These are phyloP conservation scores for Macrostomum cliftonense DNA, from an alignment of 2,888 invertebrate genomes.

Conservation along the genomic window DNA sequence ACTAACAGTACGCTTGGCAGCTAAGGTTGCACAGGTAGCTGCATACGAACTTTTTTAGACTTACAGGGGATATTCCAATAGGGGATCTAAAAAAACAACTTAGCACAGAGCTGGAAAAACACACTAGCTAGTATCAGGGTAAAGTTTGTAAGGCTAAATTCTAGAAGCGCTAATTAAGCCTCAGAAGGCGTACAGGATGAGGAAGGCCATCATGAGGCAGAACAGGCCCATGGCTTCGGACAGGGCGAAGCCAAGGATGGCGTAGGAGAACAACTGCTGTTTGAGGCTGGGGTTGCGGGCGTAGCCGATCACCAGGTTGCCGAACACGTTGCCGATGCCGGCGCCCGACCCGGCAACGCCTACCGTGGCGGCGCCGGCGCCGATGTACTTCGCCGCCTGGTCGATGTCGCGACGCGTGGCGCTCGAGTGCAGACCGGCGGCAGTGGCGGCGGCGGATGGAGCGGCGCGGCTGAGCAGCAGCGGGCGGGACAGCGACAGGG, in stretches of 20 bases:
- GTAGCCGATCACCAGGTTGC: constrained; percentile 83
- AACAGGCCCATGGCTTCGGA: constrained; percentile 98
- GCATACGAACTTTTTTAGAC: too few species aligned
- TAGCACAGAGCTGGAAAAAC: too few species aligned
- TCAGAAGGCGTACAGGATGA: constrained; percentile 92
- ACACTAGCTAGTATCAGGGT: too few species aligned
- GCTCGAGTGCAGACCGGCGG: constrained; percentile 34
- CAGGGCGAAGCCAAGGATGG: constrained; percentile 89
- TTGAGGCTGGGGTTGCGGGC: constrained; percentile 88
- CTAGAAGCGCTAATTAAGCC: neutral
- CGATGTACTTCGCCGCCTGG: constrained; percentile 99
- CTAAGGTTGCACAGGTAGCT: too few species aligned
- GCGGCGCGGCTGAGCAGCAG: too few species aligned
- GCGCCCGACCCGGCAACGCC: constrained; percentile 98
- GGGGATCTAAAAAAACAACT: too few species aligned
- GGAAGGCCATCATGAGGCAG: constrained; percentile 98
- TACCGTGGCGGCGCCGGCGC: constrained; percentile 98
- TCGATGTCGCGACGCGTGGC: constrained; percentile 72
- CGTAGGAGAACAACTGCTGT: constrained; percentile 91
- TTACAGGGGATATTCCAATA: too few species aligned
- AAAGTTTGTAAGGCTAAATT: neutral
- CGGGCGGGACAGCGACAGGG: too few species aligned
- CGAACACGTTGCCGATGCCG: constrained; percentile 92
- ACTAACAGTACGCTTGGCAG: too few species aligned
- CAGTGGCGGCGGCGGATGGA: too few species aligned